Percentiles rank a stretch among this genome's conserved stretches.
Evolutionary conservation across 2,113 vertebrate genomes (phyloP).

Genomic region (Canis aureus): DNA sequence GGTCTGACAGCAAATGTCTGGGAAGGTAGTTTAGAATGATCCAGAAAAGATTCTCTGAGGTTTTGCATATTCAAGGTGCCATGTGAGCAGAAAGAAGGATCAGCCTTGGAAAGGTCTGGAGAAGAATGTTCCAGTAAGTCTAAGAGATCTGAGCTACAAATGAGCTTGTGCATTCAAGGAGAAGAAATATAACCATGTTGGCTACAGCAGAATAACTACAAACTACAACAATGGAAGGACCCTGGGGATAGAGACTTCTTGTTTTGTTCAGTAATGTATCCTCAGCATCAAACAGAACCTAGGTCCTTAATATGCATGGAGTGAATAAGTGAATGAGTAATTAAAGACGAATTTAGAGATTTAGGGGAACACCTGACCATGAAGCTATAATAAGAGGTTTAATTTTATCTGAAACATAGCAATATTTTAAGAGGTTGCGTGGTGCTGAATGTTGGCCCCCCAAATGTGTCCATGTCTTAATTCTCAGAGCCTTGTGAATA

Average conservation of each 20-base stretch:
- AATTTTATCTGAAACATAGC: neutral
- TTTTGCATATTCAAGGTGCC: neutral
- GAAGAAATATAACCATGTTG: neutral
- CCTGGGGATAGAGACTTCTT: fast-evolving
- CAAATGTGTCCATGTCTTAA: neutral
- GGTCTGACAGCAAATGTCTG: neutral
- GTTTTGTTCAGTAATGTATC: neutral
- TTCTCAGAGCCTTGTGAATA: neutral
- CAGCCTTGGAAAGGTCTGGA: neutral
- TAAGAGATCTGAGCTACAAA: no score
- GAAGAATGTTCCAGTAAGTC: neutral
- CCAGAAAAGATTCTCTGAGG: neutral
- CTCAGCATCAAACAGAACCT: neutral
- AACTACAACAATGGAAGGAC: fast-evolving
- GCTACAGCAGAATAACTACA: fast-evolving
- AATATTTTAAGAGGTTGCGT: neutral
- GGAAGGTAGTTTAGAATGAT: neutral
- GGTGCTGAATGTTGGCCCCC: neutral
- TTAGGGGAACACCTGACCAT: neutral
- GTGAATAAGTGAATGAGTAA: neutral
- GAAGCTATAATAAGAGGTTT: neutral
- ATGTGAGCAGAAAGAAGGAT: neutral
- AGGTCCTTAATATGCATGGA: neutral
- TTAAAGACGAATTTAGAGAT: neutral
- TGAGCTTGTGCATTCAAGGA: neutral